Conservation (phyloP, 2,797 vertebrate species). For the Acanthurus tractus region DNA sequence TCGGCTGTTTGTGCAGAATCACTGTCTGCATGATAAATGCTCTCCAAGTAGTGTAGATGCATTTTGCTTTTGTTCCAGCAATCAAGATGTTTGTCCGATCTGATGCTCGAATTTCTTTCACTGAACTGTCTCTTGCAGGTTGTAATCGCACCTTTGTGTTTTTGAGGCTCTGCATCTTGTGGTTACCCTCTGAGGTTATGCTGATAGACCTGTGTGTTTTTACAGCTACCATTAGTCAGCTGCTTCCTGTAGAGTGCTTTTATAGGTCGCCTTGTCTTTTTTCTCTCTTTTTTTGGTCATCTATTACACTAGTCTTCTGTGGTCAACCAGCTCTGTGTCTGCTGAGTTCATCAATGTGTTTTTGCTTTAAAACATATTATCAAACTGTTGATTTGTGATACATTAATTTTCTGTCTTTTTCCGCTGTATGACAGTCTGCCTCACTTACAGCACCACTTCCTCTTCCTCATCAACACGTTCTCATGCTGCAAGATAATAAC, state of each 20-base stretch:
- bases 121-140: not conserved
- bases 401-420: not conserved
- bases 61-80: not conserved
- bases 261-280: not conserved
- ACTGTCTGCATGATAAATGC: not conserved
- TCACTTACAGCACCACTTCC: not conserved
- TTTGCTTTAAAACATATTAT: not conserved
- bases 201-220: not conserved
- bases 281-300: not conserved
- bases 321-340: not conserved
- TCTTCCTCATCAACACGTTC: not conserved
- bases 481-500: not conserved
- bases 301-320: not conserved
- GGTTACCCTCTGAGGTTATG: conserved; percentile 9
- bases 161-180: not conserved
- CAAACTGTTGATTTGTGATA: not conserved
- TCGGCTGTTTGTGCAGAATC: not conserved
- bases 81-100: not conserved
- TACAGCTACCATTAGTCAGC: not conserved
- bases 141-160: not conserved
- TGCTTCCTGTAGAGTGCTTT: not conserved
- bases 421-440: not conserved
- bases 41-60: not conserved
- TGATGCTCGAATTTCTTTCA: not conserved
- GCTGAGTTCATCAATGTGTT: not conserved